These are phyloP conservation scores for Porites rus DNA, from an alignment of 92 coral and sea anemone genomes.

Conservation along the genomic window DNA sequence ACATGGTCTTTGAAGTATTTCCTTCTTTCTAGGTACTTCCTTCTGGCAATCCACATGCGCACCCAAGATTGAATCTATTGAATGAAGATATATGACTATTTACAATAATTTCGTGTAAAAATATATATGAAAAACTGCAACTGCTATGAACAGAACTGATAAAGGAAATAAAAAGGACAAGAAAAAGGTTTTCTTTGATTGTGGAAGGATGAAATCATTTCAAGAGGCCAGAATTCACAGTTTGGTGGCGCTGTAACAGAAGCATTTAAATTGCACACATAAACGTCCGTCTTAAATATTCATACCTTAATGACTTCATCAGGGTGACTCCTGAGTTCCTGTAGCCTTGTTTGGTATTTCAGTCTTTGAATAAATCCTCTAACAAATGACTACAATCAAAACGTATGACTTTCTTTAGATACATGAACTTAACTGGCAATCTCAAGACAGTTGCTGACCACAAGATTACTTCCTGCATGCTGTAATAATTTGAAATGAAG, in stretches of 20 bases:
- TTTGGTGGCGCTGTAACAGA: not conserved
- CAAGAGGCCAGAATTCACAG: not conserved
- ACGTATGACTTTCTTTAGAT: not conserved
- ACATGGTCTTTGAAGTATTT: constrained; percentile 90
- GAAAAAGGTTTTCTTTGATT: no score
- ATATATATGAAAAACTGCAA: no score
- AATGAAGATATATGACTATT: not conserved
- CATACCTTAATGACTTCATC: constrained; percentile 86
- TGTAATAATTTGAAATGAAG: no score
- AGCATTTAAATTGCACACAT: no score
- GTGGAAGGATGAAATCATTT: no score
- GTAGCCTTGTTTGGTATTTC: constrained; percentile 82
- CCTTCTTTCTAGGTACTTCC: constrained; percentile 74
- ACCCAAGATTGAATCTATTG: constrained; percentile 88
- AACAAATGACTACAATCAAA: constrained; percentile 72
- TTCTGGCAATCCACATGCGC: constrained; percentile 89
- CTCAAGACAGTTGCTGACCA: no score
- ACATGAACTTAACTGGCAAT: not conserved
- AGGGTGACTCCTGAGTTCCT: constrained; percentile 80
- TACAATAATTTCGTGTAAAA: no score
- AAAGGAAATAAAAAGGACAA: no score
- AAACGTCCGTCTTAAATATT: not conserved
- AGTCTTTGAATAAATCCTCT: constrained; percentile 88
- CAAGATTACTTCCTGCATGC: no score
- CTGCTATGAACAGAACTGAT: no score